Evolutionary conservation across 2,113 vertebrate species (phyloP).

Genomic region (Antechinus flavipes): DNA sequence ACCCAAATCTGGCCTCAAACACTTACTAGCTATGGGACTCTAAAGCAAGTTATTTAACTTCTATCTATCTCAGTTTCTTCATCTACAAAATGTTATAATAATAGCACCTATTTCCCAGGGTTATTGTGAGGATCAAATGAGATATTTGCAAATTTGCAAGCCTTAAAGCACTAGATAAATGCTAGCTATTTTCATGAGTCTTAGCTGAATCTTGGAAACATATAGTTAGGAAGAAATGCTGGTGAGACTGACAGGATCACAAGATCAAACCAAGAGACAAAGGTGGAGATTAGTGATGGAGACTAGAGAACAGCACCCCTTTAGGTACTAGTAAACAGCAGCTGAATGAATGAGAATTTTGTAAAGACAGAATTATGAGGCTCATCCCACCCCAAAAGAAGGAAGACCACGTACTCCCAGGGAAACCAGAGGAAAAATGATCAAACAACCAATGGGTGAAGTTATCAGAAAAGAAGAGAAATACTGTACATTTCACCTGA

Average conservation of each 20-base stretch:
- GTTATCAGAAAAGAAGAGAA: not conserved
- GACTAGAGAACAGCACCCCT: not conserved
- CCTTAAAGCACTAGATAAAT: not conserved
- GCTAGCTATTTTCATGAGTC: not conserved
- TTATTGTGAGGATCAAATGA: not conserved
- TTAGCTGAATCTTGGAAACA: not conserved
- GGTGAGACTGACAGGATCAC: not conserved
- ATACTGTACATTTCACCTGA: not conserved
- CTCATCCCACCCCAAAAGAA: not conserved
- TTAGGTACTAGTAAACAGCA: not conserved
- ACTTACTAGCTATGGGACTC: not conserved
- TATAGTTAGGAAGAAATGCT: not conserved
- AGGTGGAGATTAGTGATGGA: not conserved
- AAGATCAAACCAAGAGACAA: not conserved
- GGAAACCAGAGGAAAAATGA: not conserved
- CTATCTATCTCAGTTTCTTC: not conserved
- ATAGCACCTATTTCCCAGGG: not conserved
- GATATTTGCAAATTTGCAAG: not conserved
- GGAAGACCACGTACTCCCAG: not conserved
- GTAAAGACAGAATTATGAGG: not conserved
- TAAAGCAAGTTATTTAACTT: not conserved
- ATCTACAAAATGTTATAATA: not conserved
- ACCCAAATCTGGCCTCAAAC: not conserved
- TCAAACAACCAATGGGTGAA: not conserved
- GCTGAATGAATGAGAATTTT: not conserved